Percentiles rank a stretch among this genome's conserved stretches.
Conservation (phyloP, 2,797 vertebrate genomes). For the Helostoma temminkii region DNA sequence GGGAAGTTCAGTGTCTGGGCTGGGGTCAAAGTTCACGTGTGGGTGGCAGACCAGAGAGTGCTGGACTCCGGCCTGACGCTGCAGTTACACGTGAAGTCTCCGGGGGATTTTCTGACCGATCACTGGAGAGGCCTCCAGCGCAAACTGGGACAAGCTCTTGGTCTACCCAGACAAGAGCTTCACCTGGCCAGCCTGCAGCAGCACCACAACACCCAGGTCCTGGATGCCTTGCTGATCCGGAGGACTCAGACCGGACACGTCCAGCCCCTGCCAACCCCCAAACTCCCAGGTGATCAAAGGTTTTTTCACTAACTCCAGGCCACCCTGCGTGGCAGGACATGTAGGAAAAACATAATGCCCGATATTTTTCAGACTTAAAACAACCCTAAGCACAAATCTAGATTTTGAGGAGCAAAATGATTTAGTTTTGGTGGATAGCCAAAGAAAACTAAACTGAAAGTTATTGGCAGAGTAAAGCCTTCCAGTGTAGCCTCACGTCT, state of each 20-base stretch:
- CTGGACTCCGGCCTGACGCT: constrained; percentile 89
- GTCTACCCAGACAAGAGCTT: constrained; percentile 86
- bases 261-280: constrained; percentile 78
- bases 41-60: constrained; percentile 84
- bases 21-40: constrained; percentile 87
- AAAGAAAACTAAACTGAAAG: too few relatives aligned
- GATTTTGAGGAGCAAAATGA: too few relatives aligned
- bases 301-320: too few relatives aligned
- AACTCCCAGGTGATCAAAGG: constrained; percentile 73
- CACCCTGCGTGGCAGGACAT: too few relatives aligned
- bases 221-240: constrained; percentile 90
- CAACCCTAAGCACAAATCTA: too few relatives aligned
- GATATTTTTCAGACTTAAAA: too few relatives aligned
- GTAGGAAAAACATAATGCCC: too few relatives aligned
- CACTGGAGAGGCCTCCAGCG: constrained; percentile 94
- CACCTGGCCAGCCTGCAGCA: constrained; percentile 95
- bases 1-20: constrained; percentile 88
- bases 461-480: too few relatives aligned
- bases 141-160: constrained; percentile 85
- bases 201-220: constrained; percentile 68
- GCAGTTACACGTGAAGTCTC: constrained; percentile 85
- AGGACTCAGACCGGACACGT: constrained; percentile 73
- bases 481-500: too few relatives aligned
- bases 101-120: constrained; percentile 93
- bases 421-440: too few relatives aligned